A percentile compares a stretch with the other conserved stretches of the same genome.
phyloP scores from a whole-genome alignment of 2,888 invertebrate species.

The Allolobophora icterica region DNA sequence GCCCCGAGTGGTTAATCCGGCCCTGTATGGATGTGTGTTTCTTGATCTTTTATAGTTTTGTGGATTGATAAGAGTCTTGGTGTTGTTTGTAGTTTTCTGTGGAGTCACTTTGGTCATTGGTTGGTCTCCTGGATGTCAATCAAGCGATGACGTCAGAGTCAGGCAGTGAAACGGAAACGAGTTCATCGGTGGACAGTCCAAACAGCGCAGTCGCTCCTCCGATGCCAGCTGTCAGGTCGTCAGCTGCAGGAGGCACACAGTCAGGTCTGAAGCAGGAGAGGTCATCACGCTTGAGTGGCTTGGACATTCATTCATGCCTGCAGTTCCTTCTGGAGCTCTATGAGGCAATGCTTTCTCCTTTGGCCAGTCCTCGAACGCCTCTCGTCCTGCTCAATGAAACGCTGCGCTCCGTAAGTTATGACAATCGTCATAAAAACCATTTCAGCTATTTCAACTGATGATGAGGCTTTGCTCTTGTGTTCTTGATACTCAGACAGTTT shows the following conservation, averaged over 20 bases:
- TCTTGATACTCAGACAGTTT: background rate
- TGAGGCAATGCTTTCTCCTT: slow-evolving; percentile 75
- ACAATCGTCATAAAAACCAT: background rate
- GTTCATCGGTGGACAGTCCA: background rate
- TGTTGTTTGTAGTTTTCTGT: slow-evolving; percentile 57
- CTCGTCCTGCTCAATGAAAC: slow-evolving; percentile 64
- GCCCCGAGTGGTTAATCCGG: too few species aligned
- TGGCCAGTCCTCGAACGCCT: slow-evolving; percentile 59
- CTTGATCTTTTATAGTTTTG: too few species aligned
- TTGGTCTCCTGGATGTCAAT: slow-evolving; percentile 34
- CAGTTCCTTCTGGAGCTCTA: slow-evolving; percentile 90
- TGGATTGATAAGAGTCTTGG: background rate
- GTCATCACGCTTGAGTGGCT: slow-evolving; percentile 47
- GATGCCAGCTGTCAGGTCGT: background rate
- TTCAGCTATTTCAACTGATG: too few species aligned
- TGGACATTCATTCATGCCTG: slow-evolving; percentile 90
- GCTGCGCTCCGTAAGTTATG: slow-evolving; percentile 66
- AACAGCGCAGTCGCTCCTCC: background rate
- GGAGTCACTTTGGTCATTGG: slow-evolving; percentile 55
- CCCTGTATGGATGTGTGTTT: too few species aligned
- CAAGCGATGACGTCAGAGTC: slow-evolving; percentile 26
- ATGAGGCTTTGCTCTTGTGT: background rate
- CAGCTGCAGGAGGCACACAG: background rate
- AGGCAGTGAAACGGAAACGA: slow-evolving; percentile 32
- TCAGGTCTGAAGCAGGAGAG: slow-evolving; percentile 14